Base-by-base conservation (phyloP, 2,797 vertebrate species). In the Hapalemur alaotrensis region DNA sequence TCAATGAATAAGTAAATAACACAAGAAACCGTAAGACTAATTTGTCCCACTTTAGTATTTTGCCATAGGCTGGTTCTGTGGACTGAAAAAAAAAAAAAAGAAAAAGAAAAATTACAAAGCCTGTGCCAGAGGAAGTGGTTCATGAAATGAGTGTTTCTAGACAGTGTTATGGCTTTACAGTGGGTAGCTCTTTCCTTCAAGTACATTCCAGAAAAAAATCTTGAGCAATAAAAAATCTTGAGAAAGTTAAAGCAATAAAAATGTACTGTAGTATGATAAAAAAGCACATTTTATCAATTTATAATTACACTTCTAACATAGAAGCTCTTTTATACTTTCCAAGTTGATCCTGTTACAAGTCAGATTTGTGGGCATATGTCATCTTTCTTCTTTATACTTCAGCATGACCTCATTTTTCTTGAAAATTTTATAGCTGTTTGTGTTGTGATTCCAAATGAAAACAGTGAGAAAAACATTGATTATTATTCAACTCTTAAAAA, bases 191-290 rank as follows among this genome's bases (percentile, higher is more conserved):
- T 88, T 54, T 72, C 52, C 61, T 93, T 38, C 79, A 46, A 79
- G 63, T 20, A 83, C 20, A 48, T 82, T 96, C 82, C 52, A 65
- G 70, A 78, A 63, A 83, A 93, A 78, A 48, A 59, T 23, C 28
- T 79, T 78, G 54, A 95, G n/a, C 63, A 79, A 79, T 52, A 70
- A 95, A 95, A 91, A 70, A 22, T 52, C 50, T 30, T 63, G 75
- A 88, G 70, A 91, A 89, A 95, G 59, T 23, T n/a, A 75, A 91
- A 75, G 73, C 93, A 91, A 97, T 93, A 84, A 84, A 92, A 96
- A 76, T 46, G 59, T 63, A 92, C 79, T 41, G 22, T 17, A 30
- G 32, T 83, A 52, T 91, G 83, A 91, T 79, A 69, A 52, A 93
- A 90, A 90, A 41, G 38, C 48, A 86, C 43, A 91, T 83, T 91